phyloP scores from a whole-genome alignment of 1,140 invertebrate genomes.

The Tetragnatha versicolor region DNA sequence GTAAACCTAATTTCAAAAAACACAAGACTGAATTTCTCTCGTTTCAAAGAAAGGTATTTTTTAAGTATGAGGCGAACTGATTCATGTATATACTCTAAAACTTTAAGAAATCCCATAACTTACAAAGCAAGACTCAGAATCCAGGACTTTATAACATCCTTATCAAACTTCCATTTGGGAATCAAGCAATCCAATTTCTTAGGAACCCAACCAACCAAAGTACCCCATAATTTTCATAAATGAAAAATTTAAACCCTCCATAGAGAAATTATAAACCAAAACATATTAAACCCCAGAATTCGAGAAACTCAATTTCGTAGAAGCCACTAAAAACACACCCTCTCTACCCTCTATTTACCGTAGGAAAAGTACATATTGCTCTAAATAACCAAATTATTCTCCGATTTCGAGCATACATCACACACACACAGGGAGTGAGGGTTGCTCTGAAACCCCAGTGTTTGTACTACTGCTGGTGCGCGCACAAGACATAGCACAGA shows the following conservation, averaged over 20 bases:
- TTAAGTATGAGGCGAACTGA: not conserved
- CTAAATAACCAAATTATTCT: slow-evolving; percentile 51
- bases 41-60: not conserved
- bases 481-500: slow-evolving; percentile 32
- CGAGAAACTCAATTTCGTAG: slow-evolving; percentile 14
- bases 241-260: slow-evolving; percentile 30
- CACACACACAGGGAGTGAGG: not conserved
- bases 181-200: not conserved
- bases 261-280: slow-evolving; percentile 35
- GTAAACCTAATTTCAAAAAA: no score
- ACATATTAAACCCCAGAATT: slow-evolving; percentile 27
- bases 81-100: not conserved
- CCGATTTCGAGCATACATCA: slow-evolving; percentile 42
- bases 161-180: no score
- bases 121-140: no score
- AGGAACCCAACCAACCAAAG: not conserved
- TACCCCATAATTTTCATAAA: slow-evolving; percentile 41
- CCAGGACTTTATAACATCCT: no score
- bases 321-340: not conserved
- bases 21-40: not conserved
- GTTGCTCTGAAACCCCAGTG: not conserved
- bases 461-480: slow-evolving; percentile 36
- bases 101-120: no score
- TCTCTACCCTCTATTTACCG: slow-evolving; percentile 15
- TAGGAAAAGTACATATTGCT: slow-evolving; percentile 20